Base-by-base conservation (phyloP, 2,888 invertebrate genomes). In the Strigamia crassipes region DNA sequence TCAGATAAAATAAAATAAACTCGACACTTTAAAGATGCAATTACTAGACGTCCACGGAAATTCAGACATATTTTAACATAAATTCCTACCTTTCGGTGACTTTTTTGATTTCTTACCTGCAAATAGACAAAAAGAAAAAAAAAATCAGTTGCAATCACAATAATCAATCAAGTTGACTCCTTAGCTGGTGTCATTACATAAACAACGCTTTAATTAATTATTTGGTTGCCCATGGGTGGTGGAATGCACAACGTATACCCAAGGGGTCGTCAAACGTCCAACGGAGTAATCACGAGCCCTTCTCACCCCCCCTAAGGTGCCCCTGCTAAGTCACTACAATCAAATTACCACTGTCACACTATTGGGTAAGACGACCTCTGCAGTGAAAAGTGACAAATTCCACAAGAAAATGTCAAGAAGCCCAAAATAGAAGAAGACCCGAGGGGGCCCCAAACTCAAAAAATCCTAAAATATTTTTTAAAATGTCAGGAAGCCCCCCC, bases 221-320 rank as follows among this genome's bases (percentile, higher is more conserved):
- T 31, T 23, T 23, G 27, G 73, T 9, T 31, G 6, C 56, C 18
- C 56, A 46, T 46, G 56, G 56, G 18, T 56, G 56, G n/a, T 18
- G 56, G 56, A 56, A 56, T 10, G 56, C 56, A 18, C n/a, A 27
- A 12, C 73, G 0, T n/a, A 73, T 1, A 31, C 73, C 73, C 73
- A 27, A 31, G 73, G 73, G 73, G 73, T 73, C 73, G 27, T 73
- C 23, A 73, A 5, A 73, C 73, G 31, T 73, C 73, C 73, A 73
- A 31, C 13, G 13, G 73, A 27, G 73, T 73, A 73, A 73, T 73
- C 73, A 73, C 13, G 73, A 73, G 27, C 23, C 73, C 73, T 27
- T 27, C 15, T 18, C 61, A 15, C 13, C 73, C 73, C 31, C 66
- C 66, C n/a, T 5, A 38, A 56, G 18, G 56, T 56, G 18, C 18